Conservation (phyloP, 2,797 vertebrate species). For the Etheostoma nigrum region DNA sequence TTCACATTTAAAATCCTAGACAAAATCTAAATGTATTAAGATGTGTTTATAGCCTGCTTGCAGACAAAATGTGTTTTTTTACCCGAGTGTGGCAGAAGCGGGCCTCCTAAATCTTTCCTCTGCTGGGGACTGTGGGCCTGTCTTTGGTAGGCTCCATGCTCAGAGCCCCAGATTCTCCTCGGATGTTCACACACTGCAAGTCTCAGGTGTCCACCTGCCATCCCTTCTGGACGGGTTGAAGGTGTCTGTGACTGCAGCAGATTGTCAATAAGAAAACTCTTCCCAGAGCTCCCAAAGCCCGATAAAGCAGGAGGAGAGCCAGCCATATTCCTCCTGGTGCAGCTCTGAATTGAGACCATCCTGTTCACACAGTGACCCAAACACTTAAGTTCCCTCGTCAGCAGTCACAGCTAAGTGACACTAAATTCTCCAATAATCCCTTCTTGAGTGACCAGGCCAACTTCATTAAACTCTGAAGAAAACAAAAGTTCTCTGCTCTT, state of each 20-base stretch:
- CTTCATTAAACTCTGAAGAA: conserved; percentile 86
- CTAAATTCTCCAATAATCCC: conserved; percentile 76
- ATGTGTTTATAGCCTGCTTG: neutral
- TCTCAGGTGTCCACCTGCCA: conserved; percentile 73
- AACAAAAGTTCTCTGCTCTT: conserved; percentile 82
- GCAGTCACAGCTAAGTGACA: conserved; percentile 74
- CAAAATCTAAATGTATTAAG: neutral
- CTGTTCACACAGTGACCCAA: conserved; percentile 65
- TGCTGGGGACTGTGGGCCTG: conserved; percentile 62
- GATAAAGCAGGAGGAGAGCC: conserved; percentile 82
- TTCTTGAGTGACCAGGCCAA: conserved; percentile 82
- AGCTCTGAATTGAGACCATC: conserved; percentile 76
- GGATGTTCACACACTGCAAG: conserved; percentile 72
- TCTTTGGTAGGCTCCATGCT: conserved; percentile 63
- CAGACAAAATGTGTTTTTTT: conserved; percentile 11
- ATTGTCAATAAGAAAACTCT: conserved; percentile 95
- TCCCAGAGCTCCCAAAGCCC: conserved; percentile 91
- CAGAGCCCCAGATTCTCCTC: conserved; percentile 84
- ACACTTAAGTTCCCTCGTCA: conserved; percentile 65
- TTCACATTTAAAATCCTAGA: neutral
- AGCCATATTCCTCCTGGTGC: conserved; percentile 84
- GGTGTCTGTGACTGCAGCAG: conserved; percentile 85
- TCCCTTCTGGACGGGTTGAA: conserved; percentile 52
- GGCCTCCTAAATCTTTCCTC: conserved; percentile 58
- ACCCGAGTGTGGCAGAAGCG: conserved; percentile 70